Evolutionary conservation across 1,140 invertebrate genomes (phyloP).

Genomic region (Pseudomyrmex cubaensis): DNA sequence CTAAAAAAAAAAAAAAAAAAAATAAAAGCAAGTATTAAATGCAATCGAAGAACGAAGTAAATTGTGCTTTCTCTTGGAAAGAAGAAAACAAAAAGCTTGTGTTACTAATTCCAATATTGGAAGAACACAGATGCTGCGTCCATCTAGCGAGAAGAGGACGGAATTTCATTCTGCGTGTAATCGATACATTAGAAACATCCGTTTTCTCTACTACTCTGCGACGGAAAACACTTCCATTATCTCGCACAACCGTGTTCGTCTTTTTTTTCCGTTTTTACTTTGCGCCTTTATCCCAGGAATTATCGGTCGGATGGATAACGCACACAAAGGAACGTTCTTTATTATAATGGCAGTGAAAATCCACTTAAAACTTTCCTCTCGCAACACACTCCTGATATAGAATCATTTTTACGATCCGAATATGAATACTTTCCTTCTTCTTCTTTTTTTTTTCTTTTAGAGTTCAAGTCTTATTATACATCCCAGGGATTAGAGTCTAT

Average conservation of each 20-base stretch:
- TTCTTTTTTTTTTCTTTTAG: background rate
- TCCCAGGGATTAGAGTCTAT: conserved; percentile 22
- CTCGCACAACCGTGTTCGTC: background rate
- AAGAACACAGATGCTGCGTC: background rate
- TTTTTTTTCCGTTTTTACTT: background rate
- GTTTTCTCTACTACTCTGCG: background rate
- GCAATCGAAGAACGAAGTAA: background rate
- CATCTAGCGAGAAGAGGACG: background rate
- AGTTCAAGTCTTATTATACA: conserved; percentile 2
- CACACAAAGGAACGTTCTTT: conserved; percentile 18
- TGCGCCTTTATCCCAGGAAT: conserved; percentile 19
- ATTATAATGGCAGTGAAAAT: conserved; percentile 6
- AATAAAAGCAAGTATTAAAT: conserved; percentile 7
- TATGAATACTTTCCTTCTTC: background rate
- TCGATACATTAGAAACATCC: conserved; percentile 17
- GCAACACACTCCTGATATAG: conserved; percentile 5
- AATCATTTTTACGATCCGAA: conserved; percentile 8
- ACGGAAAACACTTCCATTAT: background rate
- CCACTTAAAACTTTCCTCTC: conserved; percentile 24
- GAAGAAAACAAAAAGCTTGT: too few relatives aligned
- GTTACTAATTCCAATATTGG: background rate
- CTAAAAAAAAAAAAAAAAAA: too few relatives aligned
- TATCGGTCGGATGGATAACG: conserved; percentile 9
- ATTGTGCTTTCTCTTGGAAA: background rate
- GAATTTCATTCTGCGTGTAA: background rate